Evolutionary conservation across 64 coral and sea anemone species (phyloP), one percentile per base, ranked within the genome.

Genomic region (Actinia tenebrosa): DNA sequence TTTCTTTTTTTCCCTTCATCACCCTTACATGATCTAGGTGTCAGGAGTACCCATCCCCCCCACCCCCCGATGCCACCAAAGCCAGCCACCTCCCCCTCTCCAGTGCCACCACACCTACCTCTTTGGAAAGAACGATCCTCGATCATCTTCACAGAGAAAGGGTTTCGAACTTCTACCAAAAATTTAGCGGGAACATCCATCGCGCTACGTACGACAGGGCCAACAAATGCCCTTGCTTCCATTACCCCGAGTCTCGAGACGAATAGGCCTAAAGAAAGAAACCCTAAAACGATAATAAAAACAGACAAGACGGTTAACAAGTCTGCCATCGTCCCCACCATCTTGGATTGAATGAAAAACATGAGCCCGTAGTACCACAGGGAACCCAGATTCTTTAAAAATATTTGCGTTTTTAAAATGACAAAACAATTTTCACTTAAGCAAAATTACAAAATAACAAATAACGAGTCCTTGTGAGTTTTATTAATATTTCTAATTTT

Each of bases 101-200:
- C 30, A 1, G 30, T 37, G 30, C 30, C 30, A 55, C 6, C 53
- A 55, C 5, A 55, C 1, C 10, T 86, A 89, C 71, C 84, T 77
- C 3, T 68, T 86, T 47, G 26, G 23, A 7, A 22, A 44, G 84
- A 20, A 50, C 79, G 16, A 7, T 81, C 77, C 45, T 79, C 43
- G 0, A 45, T 17, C 42, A 52, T 20, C 43, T 80, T 89, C 84
- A 89, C 87, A 69, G n/a, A 0, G 83, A 99, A 99, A 10, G 93
- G 97, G 58, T 99, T 99, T 44, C 55, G 86, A 17, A 99, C 97
- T 14, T 75, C 88, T 13, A 95, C 64, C 88, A 95, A 89, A 19
- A 53, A 85, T 37, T 95, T 88, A 8, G 85, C 63, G 1, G 93
- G 87, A 64, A 92, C 89, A 58, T 85, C 90, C 19, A 83, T 86